A percentile compares a stretch with the other conserved stretches of the same genome.
These are phyloP conservation scores for Actinia tenebrosa DNA, from an alignment of 64 coral and sea anemone genomes.

Conservation along the genomic window DNA sequence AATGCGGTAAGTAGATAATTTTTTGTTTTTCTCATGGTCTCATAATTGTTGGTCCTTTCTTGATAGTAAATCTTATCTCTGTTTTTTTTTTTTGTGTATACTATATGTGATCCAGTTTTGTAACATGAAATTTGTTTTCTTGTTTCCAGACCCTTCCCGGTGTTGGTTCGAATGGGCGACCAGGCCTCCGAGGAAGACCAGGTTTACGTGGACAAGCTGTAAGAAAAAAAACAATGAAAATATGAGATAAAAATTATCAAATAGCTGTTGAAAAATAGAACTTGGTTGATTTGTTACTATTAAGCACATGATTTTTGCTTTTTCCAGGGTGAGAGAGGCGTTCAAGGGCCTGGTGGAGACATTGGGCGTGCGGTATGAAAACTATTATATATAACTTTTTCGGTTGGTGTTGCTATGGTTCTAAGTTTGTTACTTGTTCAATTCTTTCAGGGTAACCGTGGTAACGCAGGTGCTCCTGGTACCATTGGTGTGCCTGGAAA, in stretches of 20 bases:
- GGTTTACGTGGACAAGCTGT: neutral
- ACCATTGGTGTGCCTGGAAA: constrained; percentile 26
- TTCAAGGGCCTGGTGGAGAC: constrained; percentile 19
- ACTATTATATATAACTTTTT: too few relatives aligned
- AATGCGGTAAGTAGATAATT: neutral
- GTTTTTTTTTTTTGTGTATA: too few relatives aligned
- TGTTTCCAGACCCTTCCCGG: constrained; percentile 20
- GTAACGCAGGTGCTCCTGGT: constrained; percentile 25
- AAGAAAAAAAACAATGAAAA: neutral
- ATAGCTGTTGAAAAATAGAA: too few relatives aligned
- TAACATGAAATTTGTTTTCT: neutral
- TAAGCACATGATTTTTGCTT: neutral
- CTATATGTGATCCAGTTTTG: too few relatives aligned
- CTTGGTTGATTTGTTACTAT: neutral
- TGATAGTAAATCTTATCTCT: too few relatives aligned
- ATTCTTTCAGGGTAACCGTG: constrained; percentile 41
- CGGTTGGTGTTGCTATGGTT: neutral
- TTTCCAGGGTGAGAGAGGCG: constrained; percentile 30
- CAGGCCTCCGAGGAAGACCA: constrained; percentile 17
- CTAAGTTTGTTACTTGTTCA: neutral
- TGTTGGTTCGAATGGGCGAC: neutral
- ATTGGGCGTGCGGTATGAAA: constrained; percentile 22
- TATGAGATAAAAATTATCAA: too few relatives aligned
- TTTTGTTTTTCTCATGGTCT: neutral
- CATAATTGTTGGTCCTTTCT: too few relatives aligned